Conservation (phyloP, 1,140 invertebrate species). For the Heliconius melpomene region DNA sequence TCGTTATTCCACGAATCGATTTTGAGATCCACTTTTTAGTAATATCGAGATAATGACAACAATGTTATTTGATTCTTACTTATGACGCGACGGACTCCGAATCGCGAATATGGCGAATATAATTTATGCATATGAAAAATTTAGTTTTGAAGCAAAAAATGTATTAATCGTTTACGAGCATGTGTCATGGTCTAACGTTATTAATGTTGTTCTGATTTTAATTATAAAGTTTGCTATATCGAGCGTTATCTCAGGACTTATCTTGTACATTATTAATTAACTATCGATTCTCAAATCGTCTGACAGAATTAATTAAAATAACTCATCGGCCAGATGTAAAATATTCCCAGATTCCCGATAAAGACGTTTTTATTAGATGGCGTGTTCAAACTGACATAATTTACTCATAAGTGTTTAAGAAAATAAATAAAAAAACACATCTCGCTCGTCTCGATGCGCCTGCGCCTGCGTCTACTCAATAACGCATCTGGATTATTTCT, state of each 20-base stretch:
- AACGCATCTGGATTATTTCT: constrained; percentile 49
- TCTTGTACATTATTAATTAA: constrained; percentile 15
- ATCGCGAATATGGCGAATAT: neutral
- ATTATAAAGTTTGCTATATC: constrained; percentile 10
- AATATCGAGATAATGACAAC: constrained; percentile 14
- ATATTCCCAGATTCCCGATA: constrained; percentile 39
- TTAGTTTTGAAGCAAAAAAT: neutral
- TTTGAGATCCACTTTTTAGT: constrained; percentile 12
- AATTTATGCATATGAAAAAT: constrained; percentile 2
- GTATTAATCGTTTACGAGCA: neutral
- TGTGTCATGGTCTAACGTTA: constrained; percentile 2
- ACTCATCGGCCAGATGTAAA: constrained; percentile 32
- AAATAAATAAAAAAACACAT: constrained; percentile 44
- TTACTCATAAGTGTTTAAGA: constrained; percentile 48
- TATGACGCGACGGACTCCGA: neutral
- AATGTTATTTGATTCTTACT: constrained; percentile 13
- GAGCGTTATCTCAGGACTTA: neutral
- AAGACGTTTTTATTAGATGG: constrained; percentile 43
- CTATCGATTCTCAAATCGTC: constrained; percentile 17
- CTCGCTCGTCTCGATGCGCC: constrained; percentile 35
- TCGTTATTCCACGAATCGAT: constrained; percentile 8
- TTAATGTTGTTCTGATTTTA: constrained; percentile 9
- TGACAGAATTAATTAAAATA: constrained; percentile 35
- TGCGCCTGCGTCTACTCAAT: constrained; percentile 40
- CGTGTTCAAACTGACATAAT: constrained; percentile 45